Percentiles rank a stretch among this genome's conserved stretches.
Conservation (phyloP, 2,797 vertebrate species). For the Bovichtus variegatus region DNA sequence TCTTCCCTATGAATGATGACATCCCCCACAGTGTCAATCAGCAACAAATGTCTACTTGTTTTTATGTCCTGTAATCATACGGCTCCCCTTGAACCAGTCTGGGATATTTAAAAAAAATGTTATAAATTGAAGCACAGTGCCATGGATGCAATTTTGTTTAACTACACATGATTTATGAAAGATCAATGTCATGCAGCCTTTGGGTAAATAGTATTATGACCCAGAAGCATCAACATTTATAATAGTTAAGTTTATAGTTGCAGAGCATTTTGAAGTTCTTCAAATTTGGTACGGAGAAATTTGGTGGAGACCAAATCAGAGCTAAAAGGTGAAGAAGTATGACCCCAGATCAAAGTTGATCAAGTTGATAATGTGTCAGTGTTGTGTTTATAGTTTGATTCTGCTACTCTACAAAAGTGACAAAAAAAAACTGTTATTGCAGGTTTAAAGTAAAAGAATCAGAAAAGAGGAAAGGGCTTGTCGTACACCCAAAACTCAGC, state of each 20-base stretch:
- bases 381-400: neutral
- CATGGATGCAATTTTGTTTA: neutral
- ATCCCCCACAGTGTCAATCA: conserved; percentile 51
- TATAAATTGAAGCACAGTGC: neutral
- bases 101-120: conserved; percentile 18
- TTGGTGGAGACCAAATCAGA: too few species aligned
- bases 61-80: conserved; percentile 5
- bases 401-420: neutral
- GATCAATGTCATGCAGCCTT: conserved; percentile 8
- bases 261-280: neutral
- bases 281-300: too few species aligned
- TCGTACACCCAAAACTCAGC: neutral
- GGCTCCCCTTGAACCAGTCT: conserved; percentile 12
- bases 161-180: neutral
- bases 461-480: neutral
- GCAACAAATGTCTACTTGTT: conserved; percentile 38
- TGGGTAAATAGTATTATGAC: neutral
- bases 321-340: too few species aligned
- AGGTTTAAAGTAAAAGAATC: neutral
- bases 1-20: conserved; percentile 25
- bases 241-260: neutral
- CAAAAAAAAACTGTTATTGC: neutral
- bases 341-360: neutral
- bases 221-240: neutral
- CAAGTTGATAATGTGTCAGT: neutral